phyloP scores from a whole-genome alignment of 1,140 invertebrate genomes.

The Euborellia annulipes region DNA sequence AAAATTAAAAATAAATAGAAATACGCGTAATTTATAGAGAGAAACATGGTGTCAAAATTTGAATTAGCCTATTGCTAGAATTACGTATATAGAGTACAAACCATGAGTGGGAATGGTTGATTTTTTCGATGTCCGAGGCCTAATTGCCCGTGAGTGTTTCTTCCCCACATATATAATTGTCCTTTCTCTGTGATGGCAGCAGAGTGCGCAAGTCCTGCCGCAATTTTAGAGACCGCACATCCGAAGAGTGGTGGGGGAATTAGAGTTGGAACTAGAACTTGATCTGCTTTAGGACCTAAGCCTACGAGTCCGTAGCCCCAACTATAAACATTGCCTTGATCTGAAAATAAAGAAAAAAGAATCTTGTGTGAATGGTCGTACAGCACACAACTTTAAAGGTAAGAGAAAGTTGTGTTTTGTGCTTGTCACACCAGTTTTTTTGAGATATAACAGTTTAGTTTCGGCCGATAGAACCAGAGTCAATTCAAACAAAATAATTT shows the following conservation, averaged over 20 bases:
- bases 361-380: no score
- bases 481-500: no score
- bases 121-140: constrained; percentile 63
- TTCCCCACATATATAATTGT: constrained; percentile 81
- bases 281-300: constrained; percentile 59
- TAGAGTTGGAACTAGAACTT: constrained; percentile 42
- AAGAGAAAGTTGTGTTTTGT: no score
- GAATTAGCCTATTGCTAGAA: no score
- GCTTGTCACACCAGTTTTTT: no score
- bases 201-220: constrained; percentile 58
- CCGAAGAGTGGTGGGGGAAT: constrained; percentile 74
- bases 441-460: constrained; percentile 6
- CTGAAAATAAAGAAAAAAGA: constrained; percentile 35
- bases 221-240: constrained; percentile 41
- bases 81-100: no score
- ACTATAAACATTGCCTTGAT: constrained; percentile 65
- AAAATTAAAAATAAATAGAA: no score
- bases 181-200: constrained; percentile 63
- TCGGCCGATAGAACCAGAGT: no score
- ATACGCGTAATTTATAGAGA: no score
- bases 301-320: constrained; percentile 92
- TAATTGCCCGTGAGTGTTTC: constrained; percentile 64
- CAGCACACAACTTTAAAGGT: no score
- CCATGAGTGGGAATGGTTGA: constrained; percentile 82
- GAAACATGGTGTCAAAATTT: no score